Evolutionary conservation across 1,140 invertebrate genomes (phyloP).

Genomic region (Drosophila tsacasi): DNA sequence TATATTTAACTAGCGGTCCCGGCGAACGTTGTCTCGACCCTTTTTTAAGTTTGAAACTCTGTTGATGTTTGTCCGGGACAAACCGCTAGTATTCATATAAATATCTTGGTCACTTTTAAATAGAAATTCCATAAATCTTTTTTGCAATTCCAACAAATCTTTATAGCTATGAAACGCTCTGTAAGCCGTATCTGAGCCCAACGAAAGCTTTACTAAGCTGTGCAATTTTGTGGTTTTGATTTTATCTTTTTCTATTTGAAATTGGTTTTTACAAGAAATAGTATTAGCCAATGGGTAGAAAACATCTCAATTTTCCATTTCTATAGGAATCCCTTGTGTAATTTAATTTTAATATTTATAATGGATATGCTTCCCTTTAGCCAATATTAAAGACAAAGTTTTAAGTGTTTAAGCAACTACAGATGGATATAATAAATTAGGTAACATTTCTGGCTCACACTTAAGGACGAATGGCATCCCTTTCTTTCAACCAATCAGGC

Average conservation of each 20-base stretch:
- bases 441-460: constrained; percentile 7
- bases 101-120: too few relatives aligned
- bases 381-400: not conserved
- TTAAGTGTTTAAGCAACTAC: not conserved
- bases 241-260: not conserved
- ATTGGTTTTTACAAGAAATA: constrained; percentile 16
- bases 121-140: too few relatives aligned
- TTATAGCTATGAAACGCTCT: constrained; percentile 2
- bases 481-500: constrained; percentile 16
- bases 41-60: too few relatives aligned
- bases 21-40: too few relatives aligned
- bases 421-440: not conserved
- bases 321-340: constrained; percentile 2
- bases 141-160: not conserved
- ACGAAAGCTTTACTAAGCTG: not conserved
- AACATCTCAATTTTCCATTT: not conserved
- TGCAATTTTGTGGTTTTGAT: constrained; percentile 29
- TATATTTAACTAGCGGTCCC: too few relatives aligned
- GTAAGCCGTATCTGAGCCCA: not conserved
- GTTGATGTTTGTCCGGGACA: too few relatives aligned
- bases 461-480: not conserved
- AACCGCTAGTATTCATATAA: too few relatives aligned
- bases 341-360: constrained; percentile 45
- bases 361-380: not conserved
- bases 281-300: not conserved